Evolutionary conservation across 2,113 vertebrate genomes (phyloP).

Genomic region (Pyrgilauda ruficollis): DNA sequence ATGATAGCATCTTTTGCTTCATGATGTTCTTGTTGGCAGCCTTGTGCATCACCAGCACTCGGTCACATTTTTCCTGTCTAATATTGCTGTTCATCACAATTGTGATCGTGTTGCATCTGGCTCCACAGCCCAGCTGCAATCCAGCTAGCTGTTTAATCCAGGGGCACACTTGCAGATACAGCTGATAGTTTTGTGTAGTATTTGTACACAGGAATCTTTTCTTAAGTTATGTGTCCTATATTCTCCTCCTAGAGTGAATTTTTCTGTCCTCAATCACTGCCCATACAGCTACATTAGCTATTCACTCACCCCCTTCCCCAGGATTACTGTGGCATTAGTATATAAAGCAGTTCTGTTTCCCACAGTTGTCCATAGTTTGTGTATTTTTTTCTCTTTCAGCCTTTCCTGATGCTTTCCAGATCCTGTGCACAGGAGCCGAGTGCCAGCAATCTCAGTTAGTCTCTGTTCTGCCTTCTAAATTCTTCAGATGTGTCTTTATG

Average conservation of each 20-base stretch:
- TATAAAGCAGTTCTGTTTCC: constrained; percentile 29
- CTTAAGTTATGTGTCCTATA: neutral
- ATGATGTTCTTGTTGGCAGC: constrained; percentile 40
- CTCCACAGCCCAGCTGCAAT: neutral
- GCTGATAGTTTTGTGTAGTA: neutral
- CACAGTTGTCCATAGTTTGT: constrained; percentile 2
- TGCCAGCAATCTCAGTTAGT: neutral
- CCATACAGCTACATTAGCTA: neutral
- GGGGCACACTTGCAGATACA: neutral
- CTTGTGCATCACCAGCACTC: neutral
- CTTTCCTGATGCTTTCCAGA: constrained; percentile 49
- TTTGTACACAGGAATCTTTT: neutral
- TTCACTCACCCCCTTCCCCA: neutral
- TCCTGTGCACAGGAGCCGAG: neutral
- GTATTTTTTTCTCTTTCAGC: neutral
- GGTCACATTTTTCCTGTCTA: constrained; percentile 22
- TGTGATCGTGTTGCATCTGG: neutral
- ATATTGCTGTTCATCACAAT: constrained; percentile 1
- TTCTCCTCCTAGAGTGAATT: neutral
- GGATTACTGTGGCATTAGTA: neutral
- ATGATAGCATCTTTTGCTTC: constrained; percentile 60
- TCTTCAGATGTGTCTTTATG: neutral
- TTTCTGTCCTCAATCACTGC: neutral
- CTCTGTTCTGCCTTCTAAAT: constrained; percentile 9
- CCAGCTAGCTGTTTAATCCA: neutral